Percentiles rank a stretch among this genome's conserved stretches.
These are phyloP conservation scores for Boloria selene DNA, from an alignment of 2,888 invertebrate species.

Conservation along the genomic window DNA sequence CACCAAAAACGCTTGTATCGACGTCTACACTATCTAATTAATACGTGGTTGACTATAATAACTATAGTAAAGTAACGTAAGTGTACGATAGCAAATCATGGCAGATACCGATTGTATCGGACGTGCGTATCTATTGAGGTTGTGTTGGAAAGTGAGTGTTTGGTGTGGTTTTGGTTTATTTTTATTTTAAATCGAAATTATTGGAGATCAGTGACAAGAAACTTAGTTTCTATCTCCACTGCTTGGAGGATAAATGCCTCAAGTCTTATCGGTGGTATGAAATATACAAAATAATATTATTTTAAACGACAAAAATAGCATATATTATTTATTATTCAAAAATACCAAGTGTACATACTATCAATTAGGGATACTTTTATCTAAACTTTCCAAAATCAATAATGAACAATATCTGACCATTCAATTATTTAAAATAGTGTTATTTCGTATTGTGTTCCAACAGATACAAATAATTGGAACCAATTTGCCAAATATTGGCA, in stretches of 20 bases:
- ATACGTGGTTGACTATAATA: neutral
- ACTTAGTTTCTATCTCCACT: conserved; percentile 52
- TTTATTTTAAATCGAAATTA: conserved; percentile 47
- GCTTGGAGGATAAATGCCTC: conserved; percentile 47
- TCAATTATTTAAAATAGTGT: conserved; percentile 2
- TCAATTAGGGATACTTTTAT: neutral
- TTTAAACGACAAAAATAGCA: conserved; percentile 8
- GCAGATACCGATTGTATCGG: conserved; percentile 44
- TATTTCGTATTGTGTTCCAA: conserved; percentile 2
- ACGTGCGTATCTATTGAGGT: conserved; percentile 45
- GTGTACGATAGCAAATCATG: conserved; percentile 6
- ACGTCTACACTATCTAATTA: neutral
- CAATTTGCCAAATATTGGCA: neutral
- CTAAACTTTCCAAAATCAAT: neutral
- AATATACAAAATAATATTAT: conserved; percentile 36
- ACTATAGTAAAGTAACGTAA: neutral
- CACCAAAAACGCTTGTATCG: neutral
- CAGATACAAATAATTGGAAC: neutral
- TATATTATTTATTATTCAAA: conserved; percentile 8
- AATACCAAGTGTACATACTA: neutral
- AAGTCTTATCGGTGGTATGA: conserved; percentile 45
- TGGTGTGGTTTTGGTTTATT: conserved; percentile 55
- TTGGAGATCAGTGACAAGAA: conserved; percentile 43
- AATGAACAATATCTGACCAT: conserved; percentile 10
- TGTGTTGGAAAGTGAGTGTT: conserved; percentile 33